These are phyloP conservation scores for Pachyseris speciosa DNA, from an alignment of 64 coral and sea anemone genomes.

Conservation along the genomic window DNA sequence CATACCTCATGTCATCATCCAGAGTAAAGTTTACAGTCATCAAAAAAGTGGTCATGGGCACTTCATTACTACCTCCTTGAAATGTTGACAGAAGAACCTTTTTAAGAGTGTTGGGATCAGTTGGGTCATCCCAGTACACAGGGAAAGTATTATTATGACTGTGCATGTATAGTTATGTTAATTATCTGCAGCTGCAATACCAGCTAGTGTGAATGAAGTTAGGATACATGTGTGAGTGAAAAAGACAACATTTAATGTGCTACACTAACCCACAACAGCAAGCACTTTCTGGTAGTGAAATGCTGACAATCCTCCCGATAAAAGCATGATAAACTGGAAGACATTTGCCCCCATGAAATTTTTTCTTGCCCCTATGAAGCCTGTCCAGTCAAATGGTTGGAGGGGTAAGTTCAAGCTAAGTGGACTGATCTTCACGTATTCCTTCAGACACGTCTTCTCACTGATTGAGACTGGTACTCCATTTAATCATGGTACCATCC, in stretches of 20 bases:
- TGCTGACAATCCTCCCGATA: background rate
- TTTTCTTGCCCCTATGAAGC: background rate
- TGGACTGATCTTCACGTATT: background rate
- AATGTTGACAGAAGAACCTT: conserved; percentile 12
- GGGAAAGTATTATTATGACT: background rate
- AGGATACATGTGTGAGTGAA: background rate
- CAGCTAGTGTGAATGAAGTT: too few relatives aligned
- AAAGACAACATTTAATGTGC: background rate
- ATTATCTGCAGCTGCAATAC: too few relatives aligned
- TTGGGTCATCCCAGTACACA: conserved; percentile 27
- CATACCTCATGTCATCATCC: conserved; percentile 55
- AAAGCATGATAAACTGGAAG: background rate
- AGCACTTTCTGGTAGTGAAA: conserved; percentile 27
- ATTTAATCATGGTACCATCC: too few relatives aligned
- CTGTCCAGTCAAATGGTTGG: background rate
- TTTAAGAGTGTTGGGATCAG: conserved; percentile 5
- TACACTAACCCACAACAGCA: background rate
- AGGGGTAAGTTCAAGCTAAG: background rate
- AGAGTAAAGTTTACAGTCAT: conserved; percentile 27
- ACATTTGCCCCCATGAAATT: background rate
- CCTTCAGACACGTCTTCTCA: background rate
- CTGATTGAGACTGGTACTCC: background rate
- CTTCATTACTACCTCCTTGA: conserved; percentile 47
- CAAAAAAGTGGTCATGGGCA: conserved; percentile 16
- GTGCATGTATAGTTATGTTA: too few relatives aligned